These are phyloP conservation scores for Rhadinocentrus ornatus DNA, from an alignment of 2,797 vertebrate species.

Conservation along the genomic window DNA sequence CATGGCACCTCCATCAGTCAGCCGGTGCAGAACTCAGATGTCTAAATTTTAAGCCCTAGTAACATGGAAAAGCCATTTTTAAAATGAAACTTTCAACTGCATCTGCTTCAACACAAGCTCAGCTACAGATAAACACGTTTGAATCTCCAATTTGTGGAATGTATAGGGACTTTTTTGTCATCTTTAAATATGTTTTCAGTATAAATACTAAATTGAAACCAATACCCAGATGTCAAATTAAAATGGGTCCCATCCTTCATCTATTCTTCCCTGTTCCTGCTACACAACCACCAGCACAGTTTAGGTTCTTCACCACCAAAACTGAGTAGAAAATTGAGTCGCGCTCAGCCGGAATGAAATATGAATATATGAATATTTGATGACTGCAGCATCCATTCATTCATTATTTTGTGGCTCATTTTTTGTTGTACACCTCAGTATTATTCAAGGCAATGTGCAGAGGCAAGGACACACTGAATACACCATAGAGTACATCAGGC, in stretches of 20 bases:
- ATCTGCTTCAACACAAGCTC: neutral
- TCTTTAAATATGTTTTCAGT: neutral
- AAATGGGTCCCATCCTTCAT: neutral
- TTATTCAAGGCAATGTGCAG: neutral
- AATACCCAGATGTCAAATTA: neutral
- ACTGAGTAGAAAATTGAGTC: neutral
- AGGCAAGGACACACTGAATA: neutral
- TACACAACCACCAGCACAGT: neutral
- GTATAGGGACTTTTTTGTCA: neutral
- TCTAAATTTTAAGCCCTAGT: neutral
- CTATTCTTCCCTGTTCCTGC: neutral
- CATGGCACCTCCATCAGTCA: neutral
- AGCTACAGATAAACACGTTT: neutral
- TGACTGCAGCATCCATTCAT: neutral
- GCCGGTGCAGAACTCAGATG: neutral
- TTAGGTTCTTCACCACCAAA: neutral
- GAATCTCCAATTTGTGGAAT: neutral
- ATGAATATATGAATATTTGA: slow-evolving; percentile 3
- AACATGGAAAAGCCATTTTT: neutral
- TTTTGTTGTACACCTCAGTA: neutral
- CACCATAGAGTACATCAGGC: neutral
- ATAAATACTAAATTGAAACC: neutral
- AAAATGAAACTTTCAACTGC: neutral
- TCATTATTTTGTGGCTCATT: neutral
- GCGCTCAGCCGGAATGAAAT: slow-evolving; percentile 20